Evolutionary conservation across 2,113 vertebrate species (phyloP).

Genomic region (Thryonomys swinderianus): DNA sequence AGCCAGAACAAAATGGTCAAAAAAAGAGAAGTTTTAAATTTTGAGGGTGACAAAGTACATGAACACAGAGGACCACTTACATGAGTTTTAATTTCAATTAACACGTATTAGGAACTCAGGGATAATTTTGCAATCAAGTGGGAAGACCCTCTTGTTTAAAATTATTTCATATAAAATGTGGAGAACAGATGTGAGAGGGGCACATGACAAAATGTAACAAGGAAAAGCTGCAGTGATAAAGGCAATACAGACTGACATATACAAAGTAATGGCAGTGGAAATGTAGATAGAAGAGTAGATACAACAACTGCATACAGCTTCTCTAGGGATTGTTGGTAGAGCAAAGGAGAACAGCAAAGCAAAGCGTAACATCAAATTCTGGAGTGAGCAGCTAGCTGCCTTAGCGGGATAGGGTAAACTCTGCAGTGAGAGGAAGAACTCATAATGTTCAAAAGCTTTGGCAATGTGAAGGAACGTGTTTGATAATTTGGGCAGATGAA

Average conservation of each 20-base stretch:
- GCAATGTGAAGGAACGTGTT: fast-evolving
- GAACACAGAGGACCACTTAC: neutral
- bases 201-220: neutral
- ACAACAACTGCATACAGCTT: neutral
- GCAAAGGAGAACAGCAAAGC: neutral
- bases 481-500: neutral
- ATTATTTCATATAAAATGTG: neutral
- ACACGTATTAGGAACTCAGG: neutral
- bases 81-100: conserved; percentile 42
- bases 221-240: neutral
- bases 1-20: neutral
- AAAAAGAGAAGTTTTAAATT: neutral
- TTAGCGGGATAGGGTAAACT: neutral
- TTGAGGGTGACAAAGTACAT: neutral
- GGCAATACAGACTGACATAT: neutral
- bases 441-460: neutral
- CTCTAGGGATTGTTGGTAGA: neutral
- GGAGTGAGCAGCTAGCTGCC: neutral
- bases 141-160: neutral
- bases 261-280: neutral
- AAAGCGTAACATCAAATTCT: neutral
- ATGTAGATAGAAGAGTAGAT: neutral
- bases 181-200: neutral
- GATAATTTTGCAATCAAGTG: neutral
- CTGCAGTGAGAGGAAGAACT: neutral